These are phyloP conservation scores for Elegia similella DNA, from an alignment of 2,888 invertebrate species.

Conservation along the genomic window DNA sequence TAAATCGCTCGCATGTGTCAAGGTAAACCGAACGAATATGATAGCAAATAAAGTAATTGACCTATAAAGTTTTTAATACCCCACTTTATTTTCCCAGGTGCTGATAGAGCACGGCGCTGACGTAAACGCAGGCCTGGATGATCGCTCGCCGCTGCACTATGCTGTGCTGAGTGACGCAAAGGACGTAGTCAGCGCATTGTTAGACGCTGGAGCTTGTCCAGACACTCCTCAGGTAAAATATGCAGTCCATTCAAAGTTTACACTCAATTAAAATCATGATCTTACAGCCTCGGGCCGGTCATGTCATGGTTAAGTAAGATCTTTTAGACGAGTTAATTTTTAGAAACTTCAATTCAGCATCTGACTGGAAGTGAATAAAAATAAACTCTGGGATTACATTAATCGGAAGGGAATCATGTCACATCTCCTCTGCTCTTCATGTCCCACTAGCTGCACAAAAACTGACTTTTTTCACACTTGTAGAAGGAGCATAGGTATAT, in stretches of 20 bases:
- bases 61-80: slow-evolving; percentile 23
- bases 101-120: slow-evolving; percentile 88
- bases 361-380: no score
- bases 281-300: no score
- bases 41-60: slow-evolving; percentile 27
- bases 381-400: no score
- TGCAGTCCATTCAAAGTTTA: slow-evolving; percentile 26
- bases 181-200: slow-evolving; percentile 87
- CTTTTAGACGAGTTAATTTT: no score
- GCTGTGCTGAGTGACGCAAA: slow-evolving; percentile 89
- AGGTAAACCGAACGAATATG: slow-evolving; percentile 62
- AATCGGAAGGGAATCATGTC: no score
- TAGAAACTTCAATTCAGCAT: no score
- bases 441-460: no score
- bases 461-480: no score
- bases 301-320: no score
- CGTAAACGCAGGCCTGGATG: slow-evolving; percentile 87
- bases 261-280: not conserved
- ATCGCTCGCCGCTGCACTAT: slow-evolving; percentile 90
- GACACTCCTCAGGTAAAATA: slow-evolving; percentile 88
- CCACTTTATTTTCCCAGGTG: slow-evolving; percentile 59
- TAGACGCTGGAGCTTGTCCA: slow-evolving; percentile 90
- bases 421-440: no score
- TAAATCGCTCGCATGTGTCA: slow-evolving; percentile 82
- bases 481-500: no score